These are phyloP conservation scores for Pyrochroa serraticornis DNA, from an alignment of 2,888 invertebrate genomes.

Conservation along the genomic window DNA sequence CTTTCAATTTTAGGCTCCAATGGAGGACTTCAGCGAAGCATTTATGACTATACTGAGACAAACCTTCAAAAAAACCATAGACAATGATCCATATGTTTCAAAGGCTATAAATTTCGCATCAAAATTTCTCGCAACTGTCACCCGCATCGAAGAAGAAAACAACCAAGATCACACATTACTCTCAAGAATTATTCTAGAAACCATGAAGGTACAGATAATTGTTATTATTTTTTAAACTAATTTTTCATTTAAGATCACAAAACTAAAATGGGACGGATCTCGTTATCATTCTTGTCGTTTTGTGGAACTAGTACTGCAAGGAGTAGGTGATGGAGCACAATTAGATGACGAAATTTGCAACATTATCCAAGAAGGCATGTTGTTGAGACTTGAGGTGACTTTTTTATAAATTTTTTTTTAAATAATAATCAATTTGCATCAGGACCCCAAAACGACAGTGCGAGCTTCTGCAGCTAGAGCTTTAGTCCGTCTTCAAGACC, in stretches of 20 bases:
- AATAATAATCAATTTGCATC: too few species aligned
- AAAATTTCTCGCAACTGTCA: conserved; percentile 35
- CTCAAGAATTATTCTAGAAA: conserved; percentile 29
- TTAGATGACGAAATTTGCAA: conserved; percentile 42
- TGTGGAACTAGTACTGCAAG: conserved; percentile 35
- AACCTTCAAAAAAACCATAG: conserved; percentile 27
- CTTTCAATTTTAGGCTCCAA: conserved; percentile 24
- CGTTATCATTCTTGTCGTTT: conserved; percentile 41
- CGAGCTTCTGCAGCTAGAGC: conserved; percentile 81
- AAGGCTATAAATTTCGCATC: conserved; percentile 38
- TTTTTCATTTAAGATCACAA: conserved; percentile 32
- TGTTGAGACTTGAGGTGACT: conserved; percentile 41
- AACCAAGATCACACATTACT: conserved; percentile 33
- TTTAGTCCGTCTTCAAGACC: conserved; percentile 80
- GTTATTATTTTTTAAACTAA: background rate
- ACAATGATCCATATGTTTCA: conserved; percentile 31
- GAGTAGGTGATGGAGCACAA: conserved; percentile 35
- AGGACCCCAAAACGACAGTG: conserved; percentile 78
- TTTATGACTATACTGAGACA: conserved; percentile 27
- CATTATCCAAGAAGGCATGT: conserved; percentile 41
- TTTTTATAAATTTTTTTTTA: conserved; percentile 38
- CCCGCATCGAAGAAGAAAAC: conserved; percentile 7
- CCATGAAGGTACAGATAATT: conserved; percentile 26
- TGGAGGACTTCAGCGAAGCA: conserved; percentile 30
- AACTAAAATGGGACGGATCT: conserved; percentile 6